Base-by-base conservation (phyloP, 1,140 invertebrate species). In the Megathymus violae region DNA sequence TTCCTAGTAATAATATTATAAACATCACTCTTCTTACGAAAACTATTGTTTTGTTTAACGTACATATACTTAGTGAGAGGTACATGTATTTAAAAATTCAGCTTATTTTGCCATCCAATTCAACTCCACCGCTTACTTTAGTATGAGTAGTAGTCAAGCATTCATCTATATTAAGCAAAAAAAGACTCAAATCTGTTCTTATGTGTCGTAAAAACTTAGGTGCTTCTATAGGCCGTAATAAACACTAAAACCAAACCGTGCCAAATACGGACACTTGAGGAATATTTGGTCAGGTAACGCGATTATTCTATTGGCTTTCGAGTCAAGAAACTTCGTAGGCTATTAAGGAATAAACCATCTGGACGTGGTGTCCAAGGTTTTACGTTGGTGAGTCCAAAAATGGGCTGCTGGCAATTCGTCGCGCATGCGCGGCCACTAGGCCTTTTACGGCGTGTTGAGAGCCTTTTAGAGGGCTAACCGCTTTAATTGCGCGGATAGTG, bases 361-460 rank as follows among this genome's bases (percentile, higher is more conserved):
- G 67, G 72, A 71, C 76, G 67, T 70, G 54, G 64, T 62, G 66
- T 43, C 64, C 75, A 75, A 76, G 74, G 78, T 72, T 82, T 71
- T 58, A 58, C 63, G 68, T 71, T 69, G 66, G 69, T 67, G 59
- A 62, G 54, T 54, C 82, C 82, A 79, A 88, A 87, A 84, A 85
- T 78, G 82, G 85, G 46, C 54, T 46, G 69, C 58, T 40, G 51
- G 69, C 74, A 78, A 72, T 54, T 50, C 67, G 68, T 61, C 69
- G 77, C 76, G 62, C 59, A 58, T 76, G 79, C 77, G 74, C 74
- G 52, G 52, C 56, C 47, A 43, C 60, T 82, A 78, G 43, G 56
- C 85, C 85, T 79, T 88, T 82, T 88, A 88, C 64, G 85, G 85
- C 64, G 78, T 80, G 75, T 63, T 52, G 56, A 71, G 69, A 80